Base-by-base conservation (phyloP, 2,797 vertebrate species). In the Lutra lutra region DNA sequence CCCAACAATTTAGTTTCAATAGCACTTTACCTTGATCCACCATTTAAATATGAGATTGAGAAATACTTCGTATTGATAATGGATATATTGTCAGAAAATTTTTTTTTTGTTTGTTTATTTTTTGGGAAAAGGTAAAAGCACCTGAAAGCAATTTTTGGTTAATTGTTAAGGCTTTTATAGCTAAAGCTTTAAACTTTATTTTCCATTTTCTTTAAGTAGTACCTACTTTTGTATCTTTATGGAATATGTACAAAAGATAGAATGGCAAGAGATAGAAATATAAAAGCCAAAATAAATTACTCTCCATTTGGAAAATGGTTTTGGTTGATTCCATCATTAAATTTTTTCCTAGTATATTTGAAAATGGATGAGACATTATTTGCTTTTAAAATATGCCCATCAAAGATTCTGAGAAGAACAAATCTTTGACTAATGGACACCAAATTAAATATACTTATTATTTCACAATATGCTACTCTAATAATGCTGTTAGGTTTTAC, bases 321-420 rank as follows among this genome's bases (percentile, higher is more conserved):
- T 96, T 56, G 38, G 75, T 46, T 73, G 46, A 90, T 78, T 94
- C 54, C 13, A 38, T 80, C 62, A 72, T 80, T 96, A 93, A 96
- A 89, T 96, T 87, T 91, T 46, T 82, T 86, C 43, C 20, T 14
- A 46, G 51, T 85, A 13, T 70, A 90, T 95, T 95, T 94, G 46
- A 88, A 94, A 97, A 97, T 72, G 72, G 23, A 84, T 58, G 27
- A 94, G 29, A 86, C 27, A 89, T 51, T 70, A 54, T 95, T 95
- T 97, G 43, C 85, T 95, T 90, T 97, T 95, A 72, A 93, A 94
- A 66, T 91, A 73, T 89, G 25, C 29, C 54, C 25, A 54, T 96
- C 86, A 95, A 51, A 89, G 32, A 83, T 40, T 46, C 15, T 87
- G 32, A 89, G 66, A 70, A 84, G 58, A 96, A 97, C 78, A 91